A percentile compares a stretch with the other conserved stretches of the same genome.
These are phyloP conservation scores for Malthinus flaveolus DNA, from an alignment of 2,888 invertebrate species.

Conservation along the genomic window DNA sequence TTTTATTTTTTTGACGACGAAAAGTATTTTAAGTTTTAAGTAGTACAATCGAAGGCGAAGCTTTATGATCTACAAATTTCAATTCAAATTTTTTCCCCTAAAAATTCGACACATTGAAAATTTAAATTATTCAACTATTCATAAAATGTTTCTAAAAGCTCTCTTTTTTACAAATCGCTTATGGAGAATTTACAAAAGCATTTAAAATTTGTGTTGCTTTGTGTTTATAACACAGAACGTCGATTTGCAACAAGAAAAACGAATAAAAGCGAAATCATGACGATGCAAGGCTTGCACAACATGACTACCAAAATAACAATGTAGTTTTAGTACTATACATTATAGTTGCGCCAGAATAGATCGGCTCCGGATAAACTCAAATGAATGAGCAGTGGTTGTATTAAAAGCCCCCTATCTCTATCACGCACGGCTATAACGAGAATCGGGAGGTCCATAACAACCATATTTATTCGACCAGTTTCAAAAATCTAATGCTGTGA, in stretches of 20 bases:
- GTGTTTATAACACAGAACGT: slow-evolving; percentile 1
- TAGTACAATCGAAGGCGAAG: no score
- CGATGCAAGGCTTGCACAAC: slow-evolving; percentile 19
- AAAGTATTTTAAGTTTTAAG: no score
- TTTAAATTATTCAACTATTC: no score
- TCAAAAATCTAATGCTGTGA: slow-evolving; percentile 25
- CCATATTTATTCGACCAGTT: slow-evolving; percentile 19
- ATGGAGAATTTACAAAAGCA: slow-evolving; percentile 7
- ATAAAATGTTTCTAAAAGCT: no score
- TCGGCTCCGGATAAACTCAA: slow-evolving; percentile 21
- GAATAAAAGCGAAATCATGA: slow-evolving; percentile 21
- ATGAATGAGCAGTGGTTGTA: slow-evolving; percentile 25
- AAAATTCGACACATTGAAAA: no score
- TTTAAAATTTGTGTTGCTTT: slow-evolving; percentile 9
- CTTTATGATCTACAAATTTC: no score
- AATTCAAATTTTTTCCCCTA: no score
- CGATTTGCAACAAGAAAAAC: neutral
- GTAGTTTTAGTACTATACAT: slow-evolving; percentile 6
- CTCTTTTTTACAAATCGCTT: neutral
- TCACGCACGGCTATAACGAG: slow-evolving; percentile 21
- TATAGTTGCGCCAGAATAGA: slow-evolving; percentile 23
- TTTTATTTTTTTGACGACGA: no score
- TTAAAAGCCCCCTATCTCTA: slow-evolving; percentile 21
- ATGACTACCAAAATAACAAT: slow-evolving; percentile 26
- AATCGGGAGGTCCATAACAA: slow-evolving; percentile 21